Evolutionary conservation across 2,888 invertebrate genomes (phyloP).

Genomic region (Galerucella pusilla): DNA sequence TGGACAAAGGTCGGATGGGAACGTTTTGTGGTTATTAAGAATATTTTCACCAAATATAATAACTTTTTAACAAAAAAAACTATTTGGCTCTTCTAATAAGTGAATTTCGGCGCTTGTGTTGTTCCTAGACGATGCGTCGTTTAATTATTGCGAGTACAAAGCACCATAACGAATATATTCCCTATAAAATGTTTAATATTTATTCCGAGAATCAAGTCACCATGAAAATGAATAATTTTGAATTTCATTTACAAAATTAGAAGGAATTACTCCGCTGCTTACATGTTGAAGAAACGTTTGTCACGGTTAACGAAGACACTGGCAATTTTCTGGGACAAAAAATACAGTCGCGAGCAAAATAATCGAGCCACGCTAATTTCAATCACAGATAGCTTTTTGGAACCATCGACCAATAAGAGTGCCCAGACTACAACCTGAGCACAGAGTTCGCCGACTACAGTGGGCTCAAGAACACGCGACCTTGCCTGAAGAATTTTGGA

Average conservation of each 20-base stretch:
- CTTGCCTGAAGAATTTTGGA: too few species aligned
- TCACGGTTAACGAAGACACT: conserved; percentile 23
- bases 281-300: conserved; percentile 25
- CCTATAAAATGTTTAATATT: conserved; percentile 60
- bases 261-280: conserved; percentile 38
- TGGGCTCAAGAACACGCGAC: too few species aligned
- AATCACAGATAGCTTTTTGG: too few species aligned
- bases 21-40: too few species aligned
- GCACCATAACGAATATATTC: conserved; percentile 62
- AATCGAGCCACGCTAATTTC: too few species aligned
- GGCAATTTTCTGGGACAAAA: neutral
- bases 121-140: conserved; percentile 52
- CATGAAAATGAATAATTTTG: conserved; percentile 55
- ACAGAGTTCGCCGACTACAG: too few species aligned
- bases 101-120: conserved; percentile 38
- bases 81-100: too few species aligned
- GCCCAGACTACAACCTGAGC: too few species aligned
- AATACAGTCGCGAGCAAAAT: neutral
- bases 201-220: conserved; percentile 58
- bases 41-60: too few species aligned
- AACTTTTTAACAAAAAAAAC: too few species aligned
- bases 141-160: conserved; percentile 60
- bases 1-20: too few species aligned
- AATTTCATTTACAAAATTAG: conserved; percentile 54
- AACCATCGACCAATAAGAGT: too few species aligned